These are phyloP conservation scores for Pogonocherus hispidulus DNA, from an alignment of 2,888 invertebrate species.

Conservation along the genomic window DNA sequence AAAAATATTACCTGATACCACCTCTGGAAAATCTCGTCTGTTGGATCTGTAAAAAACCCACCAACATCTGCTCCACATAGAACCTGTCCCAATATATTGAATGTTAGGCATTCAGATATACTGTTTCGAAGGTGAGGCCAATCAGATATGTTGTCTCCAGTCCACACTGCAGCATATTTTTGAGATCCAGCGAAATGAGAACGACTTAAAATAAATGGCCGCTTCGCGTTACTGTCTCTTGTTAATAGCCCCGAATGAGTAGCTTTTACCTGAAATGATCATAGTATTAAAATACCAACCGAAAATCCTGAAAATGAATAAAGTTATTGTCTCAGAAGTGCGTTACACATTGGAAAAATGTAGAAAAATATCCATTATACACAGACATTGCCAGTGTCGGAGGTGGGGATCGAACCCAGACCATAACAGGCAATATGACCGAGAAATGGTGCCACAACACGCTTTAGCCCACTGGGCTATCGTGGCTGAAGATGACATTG, in stretches of 20 bases:
- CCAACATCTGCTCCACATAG: conserved; percentile 97
- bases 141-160: conserved; percentile 94
- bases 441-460: too few relatives aligned
- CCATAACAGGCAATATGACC: too few relatives aligned
- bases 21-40: conserved; percentile 86
- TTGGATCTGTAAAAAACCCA: conserved; percentile 96
- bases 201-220: conserved; percentile 93
- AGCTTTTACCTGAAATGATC: conserved; percentile 71
- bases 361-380: conserved; percentile 4
- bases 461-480: too few relatives aligned
- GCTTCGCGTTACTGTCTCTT: conserved; percentile 71
- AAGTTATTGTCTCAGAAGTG: too few relatives aligned
- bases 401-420: too few relatives aligned
- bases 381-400: too few relatives aligned
- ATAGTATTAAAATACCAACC: too few relatives aligned
- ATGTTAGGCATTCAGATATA: conserved; percentile 89
- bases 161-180: conserved; percentile 93
- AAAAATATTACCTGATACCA: conserved; percentile 71
- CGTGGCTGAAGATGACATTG: too few relatives aligned
- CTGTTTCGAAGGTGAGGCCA: conserved; percentile 91
- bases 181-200: conserved; percentile 94
- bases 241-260: conserved; percentile 74
- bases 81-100: conserved; percentile 83
- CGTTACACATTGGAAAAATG: too few relatives aligned
- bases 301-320: too few relatives aligned